phyloP scores from a whole-genome alignment of 2,797 vertebrate genomes.

The Pipistrellus pygmaeus region DNA sequence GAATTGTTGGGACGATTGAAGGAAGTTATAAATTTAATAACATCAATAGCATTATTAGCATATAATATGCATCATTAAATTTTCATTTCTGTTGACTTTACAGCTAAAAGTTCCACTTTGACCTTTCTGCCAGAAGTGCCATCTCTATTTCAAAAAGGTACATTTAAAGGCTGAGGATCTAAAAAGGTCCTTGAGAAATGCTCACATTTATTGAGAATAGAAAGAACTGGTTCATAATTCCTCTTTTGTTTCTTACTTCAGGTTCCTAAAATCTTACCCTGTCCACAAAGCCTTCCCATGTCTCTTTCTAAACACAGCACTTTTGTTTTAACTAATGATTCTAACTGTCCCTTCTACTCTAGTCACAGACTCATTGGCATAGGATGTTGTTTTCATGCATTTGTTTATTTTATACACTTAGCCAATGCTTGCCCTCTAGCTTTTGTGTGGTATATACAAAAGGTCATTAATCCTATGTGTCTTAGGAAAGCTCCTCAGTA shows the following conservation, averaged over 20 bases:
- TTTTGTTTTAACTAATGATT: not conserved
- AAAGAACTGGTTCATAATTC: conserved; percentile 10
- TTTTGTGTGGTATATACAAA: conserved; percentile 37
- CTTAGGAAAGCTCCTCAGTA: not conserved
- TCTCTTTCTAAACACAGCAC: not conserved
- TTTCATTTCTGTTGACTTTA: not conserved
- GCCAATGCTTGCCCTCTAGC: not conserved
- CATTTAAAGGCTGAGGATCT: not conserved
- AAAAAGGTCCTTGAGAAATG: not conserved
- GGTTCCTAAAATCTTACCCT: not conserved
- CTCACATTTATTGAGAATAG: not conserved
- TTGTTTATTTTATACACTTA: not conserved
- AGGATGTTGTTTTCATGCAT: not conserved
- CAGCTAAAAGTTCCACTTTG: not conserved
- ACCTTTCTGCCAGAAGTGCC: not conserved
- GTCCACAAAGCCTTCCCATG: not conserved
- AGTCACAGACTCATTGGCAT: not conserved
- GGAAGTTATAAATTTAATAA: not conserved
- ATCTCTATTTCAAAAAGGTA: conserved; percentile 1
- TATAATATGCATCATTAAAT: not conserved
- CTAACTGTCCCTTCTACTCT: not conserved
- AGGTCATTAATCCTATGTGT: not conserved
- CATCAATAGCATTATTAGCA: not conserved
- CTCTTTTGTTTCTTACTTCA: not conserved
- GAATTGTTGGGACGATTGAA: not conserved